Evolutionary conservation across 2,888 invertebrate genomes (phyloP).

Genomic region (Sceliomorpha sp.): DNA sequence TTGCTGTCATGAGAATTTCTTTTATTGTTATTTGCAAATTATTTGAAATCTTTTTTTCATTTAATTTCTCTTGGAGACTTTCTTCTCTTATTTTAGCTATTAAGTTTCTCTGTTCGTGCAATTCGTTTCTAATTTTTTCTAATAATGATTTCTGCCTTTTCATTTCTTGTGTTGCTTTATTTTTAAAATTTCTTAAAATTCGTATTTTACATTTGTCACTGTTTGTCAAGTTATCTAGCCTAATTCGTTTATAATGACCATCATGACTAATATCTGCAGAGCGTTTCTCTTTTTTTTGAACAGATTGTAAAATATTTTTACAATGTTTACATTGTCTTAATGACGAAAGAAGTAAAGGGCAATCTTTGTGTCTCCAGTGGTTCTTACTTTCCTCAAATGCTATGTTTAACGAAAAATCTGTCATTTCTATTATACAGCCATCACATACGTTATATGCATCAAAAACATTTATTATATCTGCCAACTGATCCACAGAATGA

Average conservation of each 20-base stretch:
- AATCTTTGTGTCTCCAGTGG: slow-evolving; percentile 25
- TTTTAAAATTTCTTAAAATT: background rate
- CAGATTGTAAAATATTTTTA: too few species aligned
- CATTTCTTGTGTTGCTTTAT: background rate
- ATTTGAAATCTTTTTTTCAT: background rate
- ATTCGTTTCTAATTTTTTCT: too few species aligned
- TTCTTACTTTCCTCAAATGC: slow-evolving; percentile 12
- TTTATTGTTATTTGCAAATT: slow-evolving; percentile 2
- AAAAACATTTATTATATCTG: background rate
- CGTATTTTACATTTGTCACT: too few species aligned
- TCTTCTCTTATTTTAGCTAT: too few species aligned
- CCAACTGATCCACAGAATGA: slow-evolving; percentile 5
- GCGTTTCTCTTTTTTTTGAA: too few species aligned
- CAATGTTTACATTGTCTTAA: background rate
- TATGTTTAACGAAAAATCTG: background rate
- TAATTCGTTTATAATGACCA: too few species aligned
- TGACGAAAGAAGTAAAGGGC: slow-evolving; percentile 10
- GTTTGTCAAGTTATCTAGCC: too few species aligned
- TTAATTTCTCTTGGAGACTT: background rate
- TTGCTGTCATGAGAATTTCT: slow-evolving; percentile 8
- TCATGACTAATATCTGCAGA: too few species aligned
- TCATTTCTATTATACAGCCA: slow-evolving; percentile 5
- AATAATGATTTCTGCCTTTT: too few species aligned
- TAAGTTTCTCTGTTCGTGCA: too few species aligned
- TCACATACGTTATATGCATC: slow-evolving; percentile 1